Evolutionary conservation across 2,888 invertebrate species (phyloP), one percentile per base, ranked within the genome.

Genomic region (Diarsia dahlii): DNA sequence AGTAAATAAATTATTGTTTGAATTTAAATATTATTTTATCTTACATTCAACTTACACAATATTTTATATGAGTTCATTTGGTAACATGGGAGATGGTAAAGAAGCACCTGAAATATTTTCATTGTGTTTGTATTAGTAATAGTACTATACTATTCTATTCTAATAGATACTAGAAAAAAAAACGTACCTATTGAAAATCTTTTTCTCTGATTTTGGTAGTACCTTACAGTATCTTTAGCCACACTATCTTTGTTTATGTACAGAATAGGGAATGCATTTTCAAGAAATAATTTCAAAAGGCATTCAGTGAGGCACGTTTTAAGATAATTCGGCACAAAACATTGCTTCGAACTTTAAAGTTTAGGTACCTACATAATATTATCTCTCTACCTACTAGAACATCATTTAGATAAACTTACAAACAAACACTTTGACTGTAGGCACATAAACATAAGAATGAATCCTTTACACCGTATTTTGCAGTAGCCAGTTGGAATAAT

Each of bases 401-500:
- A 69, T 62, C 50, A 63, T 63, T 80, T 54, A 68, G 18, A 58
- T 45, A 64, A 50, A 52, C n/a, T 58, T 67, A 71, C 15, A 45
- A 80, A 78, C 39, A 83, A 80, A 71, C 45, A 80, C 8, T 54
- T 83, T 80, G 84, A 80, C 80, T 84, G 80, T 39, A 58, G 52
- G 23, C 56, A 76, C 50, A 5, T 58, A 64, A 45, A 34, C 45
- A 2, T 34, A 34, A 64, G 1, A 46, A 20, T 39, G 6, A 34
- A 8, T 23, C 1, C 18, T 45, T 79, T 82, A 91, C 15, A 91
- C 85, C 63, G 95, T 71, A 87, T 97, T 97, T 85, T 97, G 97
- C 45, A 96, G 94, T 71, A 98, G 97, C 98, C 98, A 98, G 85
- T 97, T 97, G 62, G 97, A 91, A 91, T 98, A 98, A 87, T 97